A percentile compares a stretch with the other conserved stretches of the same genome.
These are phyloP conservation scores for Trichonephila clavata DNA, from an alignment of 1,140 invertebrate genomes.

Conservation along the genomic window DNA sequence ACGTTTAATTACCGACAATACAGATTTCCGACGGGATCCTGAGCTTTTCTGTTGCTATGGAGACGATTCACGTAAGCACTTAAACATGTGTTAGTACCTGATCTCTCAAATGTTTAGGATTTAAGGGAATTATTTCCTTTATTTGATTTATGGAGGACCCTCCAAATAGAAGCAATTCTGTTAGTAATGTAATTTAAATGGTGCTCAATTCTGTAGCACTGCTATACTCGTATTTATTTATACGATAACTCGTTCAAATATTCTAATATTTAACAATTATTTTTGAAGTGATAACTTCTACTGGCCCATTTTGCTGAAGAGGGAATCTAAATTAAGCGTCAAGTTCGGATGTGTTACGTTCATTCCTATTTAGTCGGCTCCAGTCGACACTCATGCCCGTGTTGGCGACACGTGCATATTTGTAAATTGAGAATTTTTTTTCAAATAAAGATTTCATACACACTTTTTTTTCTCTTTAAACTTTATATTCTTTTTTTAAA, in stretches of 20 bases:
- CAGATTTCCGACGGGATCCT: background rate
- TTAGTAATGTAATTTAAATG: background rate
- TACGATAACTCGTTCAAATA: background rate
- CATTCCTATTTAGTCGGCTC: too few relatives aligned
- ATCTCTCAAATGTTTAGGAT: background rate
- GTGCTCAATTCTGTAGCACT: background rate
- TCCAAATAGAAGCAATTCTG: background rate
- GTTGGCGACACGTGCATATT: too few relatives aligned
- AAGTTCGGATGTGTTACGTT: too few relatives aligned
- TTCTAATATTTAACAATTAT: background rate
- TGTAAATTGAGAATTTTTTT: too few relatives aligned
- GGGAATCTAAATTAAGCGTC: too few relatives aligned
- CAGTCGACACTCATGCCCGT: too few relatives aligned
- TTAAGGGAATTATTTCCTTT: background rate
- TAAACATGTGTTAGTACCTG: conserved; percentile 39
- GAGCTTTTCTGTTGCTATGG: conserved; percentile 1
- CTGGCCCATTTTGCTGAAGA: too few relatives aligned
- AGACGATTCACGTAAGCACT: conserved; percentile 19
- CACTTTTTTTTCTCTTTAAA: too few relatives aligned
- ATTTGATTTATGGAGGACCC: background rate
- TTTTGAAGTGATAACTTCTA: background rate
- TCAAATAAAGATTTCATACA: too few relatives aligned
- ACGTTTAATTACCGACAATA: conserved; percentile 18
- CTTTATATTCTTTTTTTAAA: too few relatives aligned
- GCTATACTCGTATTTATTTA: background rate